Percentiles rank a stretch among this genome's conserved stretches.
Conservation (phyloP, 2,888 invertebrate species). For the Drosophila monieri region DNA sequence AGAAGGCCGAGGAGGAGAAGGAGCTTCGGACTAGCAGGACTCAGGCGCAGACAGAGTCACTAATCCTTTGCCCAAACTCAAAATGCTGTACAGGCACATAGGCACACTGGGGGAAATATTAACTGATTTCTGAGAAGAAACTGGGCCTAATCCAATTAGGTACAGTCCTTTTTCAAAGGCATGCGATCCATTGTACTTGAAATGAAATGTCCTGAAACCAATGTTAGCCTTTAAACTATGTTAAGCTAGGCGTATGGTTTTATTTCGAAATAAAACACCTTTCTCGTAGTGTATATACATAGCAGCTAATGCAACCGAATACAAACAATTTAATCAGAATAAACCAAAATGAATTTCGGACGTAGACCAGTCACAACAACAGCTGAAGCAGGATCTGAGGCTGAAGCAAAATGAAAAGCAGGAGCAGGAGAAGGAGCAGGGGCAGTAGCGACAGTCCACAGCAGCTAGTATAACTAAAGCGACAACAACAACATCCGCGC, state of each 20-base stretch:
- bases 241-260: not conserved
- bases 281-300: slow-evolving; percentile 9
- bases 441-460: no score
- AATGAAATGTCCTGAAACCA: not conserved
- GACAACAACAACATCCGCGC: slow-evolving; percentile 42
- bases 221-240: not conserved
- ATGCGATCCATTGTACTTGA: not conserved
- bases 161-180: no score
- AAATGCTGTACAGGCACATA: slow-evolving; percentile 25
- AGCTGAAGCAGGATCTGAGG: slow-evolving; percentile 6
- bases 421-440: slow-evolving; percentile 4
- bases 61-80: slow-evolving; percentile 59
- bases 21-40: slow-evolving; percentile 9
- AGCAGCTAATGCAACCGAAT: slow-evolving; percentile 75
- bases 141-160: not conserved
- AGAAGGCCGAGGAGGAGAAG: slow-evolving; percentile 43
- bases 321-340: slow-evolving; percentile 79
- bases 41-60: slow-evolving; percentile 50
- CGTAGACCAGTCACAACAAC: slow-evolving; percentile 30
- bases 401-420: slow-evolving; percentile 2
- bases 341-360: slow-evolving; percentile 75
- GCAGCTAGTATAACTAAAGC: slow-evolving; percentile 6
- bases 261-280: not conserved
- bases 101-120: slow-evolving; percentile 24
- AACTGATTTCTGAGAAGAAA: not conserved